Percentiles rank a stretch among this genome's conserved stretches.
Evolutionary conservation across 2,797 vertebrate species (phyloP).

Genomic region (Chaunax sp.): DNA sequence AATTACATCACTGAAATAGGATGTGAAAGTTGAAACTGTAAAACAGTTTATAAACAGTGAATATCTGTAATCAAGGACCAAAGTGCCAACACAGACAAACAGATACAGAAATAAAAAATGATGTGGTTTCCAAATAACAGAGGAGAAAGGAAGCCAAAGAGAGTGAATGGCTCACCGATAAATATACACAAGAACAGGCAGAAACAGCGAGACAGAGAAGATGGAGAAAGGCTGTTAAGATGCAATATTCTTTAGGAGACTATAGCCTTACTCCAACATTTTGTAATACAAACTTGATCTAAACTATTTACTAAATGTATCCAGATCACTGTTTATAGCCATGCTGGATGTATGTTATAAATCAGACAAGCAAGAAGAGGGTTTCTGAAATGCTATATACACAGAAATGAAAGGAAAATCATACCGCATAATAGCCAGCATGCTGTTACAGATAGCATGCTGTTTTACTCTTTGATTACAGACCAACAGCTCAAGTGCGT

Average conservation of each 20-base stretch:
- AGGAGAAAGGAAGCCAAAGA: constrained; percentile 33
- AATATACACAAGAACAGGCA: constrained; percentile 39
- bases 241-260: constrained; percentile 45
- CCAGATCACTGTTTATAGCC: constrained; percentile 56
- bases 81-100: constrained; percentile 44
- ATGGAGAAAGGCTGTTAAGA: constrained; percentile 35
- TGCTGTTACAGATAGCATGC: constrained; percentile 64
- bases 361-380: constrained; percentile 41
- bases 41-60: constrained; percentile 18
- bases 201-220: constrained; percentile 31
- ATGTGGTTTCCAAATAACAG: constrained; percentile 57
- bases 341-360: constrained; percentile 44
- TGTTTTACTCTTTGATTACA: constrained; percentile 69
- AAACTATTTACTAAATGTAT: constrained; percentile 69
- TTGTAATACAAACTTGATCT: constrained; percentile 64
- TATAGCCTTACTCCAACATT: constrained; percentile 43
- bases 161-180: constrained; percentile 39
- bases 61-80: constrained; percentile 55
- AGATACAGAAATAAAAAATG: constrained; percentile 33
- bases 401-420: constrained; percentile 67
- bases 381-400: constrained; percentile 60
- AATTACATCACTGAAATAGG: constrained; percentile 27
- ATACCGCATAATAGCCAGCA: constrained; percentile 41
- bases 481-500: constrained; percentile 45
- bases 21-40: constrained; percentile 46